A percentile compares a stretch with the other conserved stretches of the same genome.
Conservation (phyloP, 2,113 vertebrate genomes). For the Proterorhinus semilunaris region DNA sequence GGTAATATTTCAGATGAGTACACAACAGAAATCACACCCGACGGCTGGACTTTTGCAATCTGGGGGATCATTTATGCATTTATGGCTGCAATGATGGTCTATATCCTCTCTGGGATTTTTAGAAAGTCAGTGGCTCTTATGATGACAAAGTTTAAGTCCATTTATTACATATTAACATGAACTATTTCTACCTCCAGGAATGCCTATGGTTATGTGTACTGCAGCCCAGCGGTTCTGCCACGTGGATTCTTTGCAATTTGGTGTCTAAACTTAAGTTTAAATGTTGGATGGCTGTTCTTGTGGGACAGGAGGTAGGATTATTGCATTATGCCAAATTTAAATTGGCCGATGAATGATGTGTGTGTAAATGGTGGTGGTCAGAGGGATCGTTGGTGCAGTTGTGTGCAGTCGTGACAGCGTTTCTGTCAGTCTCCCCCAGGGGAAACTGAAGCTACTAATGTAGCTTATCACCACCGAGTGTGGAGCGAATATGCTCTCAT, state of each 20-base stretch:
- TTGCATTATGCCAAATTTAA: neutral
- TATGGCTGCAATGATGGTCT: conserved; percentile 53
- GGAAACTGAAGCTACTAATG: too few relatives aligned
- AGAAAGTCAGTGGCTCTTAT: conserved; percentile 50
- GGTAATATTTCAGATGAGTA: conserved; percentile 59
- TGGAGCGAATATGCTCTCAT: too few relatives aligned
- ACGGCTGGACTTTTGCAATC: conserved; percentile 73
- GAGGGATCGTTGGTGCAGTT: too few relatives aligned
- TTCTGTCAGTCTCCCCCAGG: too few relatives aligned
- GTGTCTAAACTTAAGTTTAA: conserved; percentile 68
- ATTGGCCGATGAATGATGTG: too few relatives aligned
- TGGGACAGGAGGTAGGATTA: conserved; percentile 73
- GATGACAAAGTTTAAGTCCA: neutral
- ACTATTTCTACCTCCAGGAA: conserved; percentile 43
- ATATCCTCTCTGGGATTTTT: conserved; percentile 57
- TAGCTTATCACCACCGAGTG: too few relatives aligned
- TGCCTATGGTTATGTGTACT: conserved; percentile 67
- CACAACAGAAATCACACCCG: conserved; percentile 66
- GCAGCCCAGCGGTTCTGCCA: conserved; percentile 62
- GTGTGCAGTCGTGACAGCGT: too few relatives aligned
- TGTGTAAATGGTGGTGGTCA: too few relatives aligned
- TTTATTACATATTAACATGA: neutral
- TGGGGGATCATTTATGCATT: conserved; percentile 73
- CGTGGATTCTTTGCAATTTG: conserved; percentile 63
- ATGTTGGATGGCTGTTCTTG: conserved; percentile 68